Percentiles rank a stretch among this genome's conserved stretches.
Evolutionary conservation across 1,140 invertebrate species (phyloP).

Genomic region (Schlechtendalia chinensis): DNA sequence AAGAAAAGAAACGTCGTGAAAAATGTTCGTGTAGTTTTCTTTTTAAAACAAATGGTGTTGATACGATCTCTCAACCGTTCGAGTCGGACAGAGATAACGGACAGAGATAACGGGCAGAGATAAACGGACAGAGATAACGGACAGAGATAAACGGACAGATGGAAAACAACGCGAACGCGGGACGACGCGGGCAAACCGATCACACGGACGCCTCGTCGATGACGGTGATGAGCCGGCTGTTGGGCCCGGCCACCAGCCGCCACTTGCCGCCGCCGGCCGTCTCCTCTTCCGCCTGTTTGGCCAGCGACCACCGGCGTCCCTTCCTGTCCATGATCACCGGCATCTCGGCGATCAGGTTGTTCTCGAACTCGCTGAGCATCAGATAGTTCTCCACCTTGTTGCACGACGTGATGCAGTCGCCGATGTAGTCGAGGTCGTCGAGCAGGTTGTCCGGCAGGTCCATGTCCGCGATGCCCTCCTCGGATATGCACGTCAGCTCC

Average conservation of each 20-base stretch:
- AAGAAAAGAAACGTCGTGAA: too few species aligned
- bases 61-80: too few species aligned
- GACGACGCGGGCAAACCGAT: neutral
- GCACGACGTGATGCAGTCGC: slow-evolving; percentile 83
- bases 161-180: too few species aligned
- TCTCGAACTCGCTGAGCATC: slow-evolving; percentile 83
- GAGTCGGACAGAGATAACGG: too few species aligned
- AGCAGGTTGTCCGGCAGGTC: slow-evolving; percentile 78
- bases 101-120: too few species aligned
- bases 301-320: slow-evolving; percentile 69
- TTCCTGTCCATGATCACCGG: slow-evolving; percentile 69
- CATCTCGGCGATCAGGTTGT: slow-evolving; percentile 77
- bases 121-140: too few species aligned
- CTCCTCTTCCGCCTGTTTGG: slow-evolving; percentile 57
- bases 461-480: slow-evolving; percentile 81
- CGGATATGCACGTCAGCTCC: slow-evolving; percentile 82
- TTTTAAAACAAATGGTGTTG: too few species aligned
- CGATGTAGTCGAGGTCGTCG: slow-evolving; percentile 77
- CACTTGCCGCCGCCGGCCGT: slow-evolving; percentile 55
- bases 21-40: too few species aligned
- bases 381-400: slow-evolving; percentile 84
- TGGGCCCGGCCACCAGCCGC: slow-evolving; percentile 56
- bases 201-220: slow-evolving; percentile 67
- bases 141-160: too few species aligned
- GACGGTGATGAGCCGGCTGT: slow-evolving; percentile 68